Evolutionary conservation across 2,113 vertebrate species (phyloP).

Genomic region (Lasiurus borealis): DNA sequence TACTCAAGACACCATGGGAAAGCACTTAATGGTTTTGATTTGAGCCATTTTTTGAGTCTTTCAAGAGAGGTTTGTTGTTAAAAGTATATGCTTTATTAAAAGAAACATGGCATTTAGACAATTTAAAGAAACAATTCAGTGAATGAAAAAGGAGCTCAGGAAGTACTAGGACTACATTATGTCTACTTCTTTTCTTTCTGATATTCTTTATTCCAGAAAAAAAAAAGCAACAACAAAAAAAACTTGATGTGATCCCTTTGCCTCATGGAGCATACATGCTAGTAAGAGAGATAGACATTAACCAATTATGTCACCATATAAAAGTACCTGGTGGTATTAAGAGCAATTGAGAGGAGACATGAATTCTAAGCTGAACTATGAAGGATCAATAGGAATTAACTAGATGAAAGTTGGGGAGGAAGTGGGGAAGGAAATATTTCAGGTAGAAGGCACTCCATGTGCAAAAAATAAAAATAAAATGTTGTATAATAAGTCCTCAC

Average conservation of each 20-base stretch:
- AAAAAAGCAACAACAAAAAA: neutral
- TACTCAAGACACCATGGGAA: conserved; percentile 62
- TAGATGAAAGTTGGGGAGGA: neutral
- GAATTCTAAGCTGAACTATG: neutral
- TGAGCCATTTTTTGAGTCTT: conserved; percentile 56
- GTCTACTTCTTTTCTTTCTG: neutral
- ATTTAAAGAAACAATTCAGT: conserved; percentile 32
- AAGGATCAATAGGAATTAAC: neutral
- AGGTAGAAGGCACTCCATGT: neutral
- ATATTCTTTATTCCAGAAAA: neutral
- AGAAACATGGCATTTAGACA: neutral
- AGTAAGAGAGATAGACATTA: neutral
- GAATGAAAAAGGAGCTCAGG: neutral
- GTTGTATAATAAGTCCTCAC: neutral
- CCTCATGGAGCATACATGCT: neutral
- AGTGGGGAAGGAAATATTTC: neutral
- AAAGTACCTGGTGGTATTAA: neutral
- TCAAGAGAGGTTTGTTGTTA: neutral
- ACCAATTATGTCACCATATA: neutral
- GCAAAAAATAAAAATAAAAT: neutral
- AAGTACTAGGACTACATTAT: neutral
- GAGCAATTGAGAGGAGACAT: neutral
- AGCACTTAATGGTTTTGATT: conserved; percentile 61
- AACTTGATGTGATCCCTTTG: neutral
- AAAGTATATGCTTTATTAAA: conserved; percentile 52